phyloP scores from a whole-genome alignment of 2,113 vertebrate species.

The Upupa epops region DNA sequence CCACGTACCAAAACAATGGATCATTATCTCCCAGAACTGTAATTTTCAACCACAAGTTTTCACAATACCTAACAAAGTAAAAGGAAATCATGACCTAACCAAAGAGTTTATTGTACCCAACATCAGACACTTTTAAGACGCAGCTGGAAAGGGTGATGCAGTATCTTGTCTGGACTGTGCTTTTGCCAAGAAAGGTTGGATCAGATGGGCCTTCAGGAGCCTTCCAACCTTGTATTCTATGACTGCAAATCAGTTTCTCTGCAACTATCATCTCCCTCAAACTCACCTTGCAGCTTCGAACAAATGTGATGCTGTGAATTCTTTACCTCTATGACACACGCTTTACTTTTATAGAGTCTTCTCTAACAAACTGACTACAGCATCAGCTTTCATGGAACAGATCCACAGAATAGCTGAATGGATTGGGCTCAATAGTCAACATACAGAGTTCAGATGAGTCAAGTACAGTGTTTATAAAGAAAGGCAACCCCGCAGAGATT shows the following conservation, averaged over 20 bases:
- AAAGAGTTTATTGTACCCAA: not conserved
- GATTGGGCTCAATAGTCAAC: not conserved
- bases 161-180: not conserved
- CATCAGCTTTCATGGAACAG: not conserved
- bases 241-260: not conserved
- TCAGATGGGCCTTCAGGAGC: not conserved
- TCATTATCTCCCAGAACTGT: not conserved
- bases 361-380: not conserved
- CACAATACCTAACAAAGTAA: not conserved
- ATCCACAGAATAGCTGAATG: not conserved
- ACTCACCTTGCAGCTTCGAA: not conserved
- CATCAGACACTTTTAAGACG: not conserved
- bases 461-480: not conserved
- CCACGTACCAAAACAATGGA: fast-evolving
- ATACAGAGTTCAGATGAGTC: not conserved
- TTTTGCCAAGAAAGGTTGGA: not conserved
- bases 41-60: not conserved
- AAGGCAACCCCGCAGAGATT: not conserved
- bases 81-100: not conserved
- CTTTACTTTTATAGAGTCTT: not conserved
- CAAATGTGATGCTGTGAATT: not conserved
- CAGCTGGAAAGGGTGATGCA: too few species aligned
- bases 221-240: not conserved
- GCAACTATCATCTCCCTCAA: not conserved
- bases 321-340: not conserved